phyloP scores from a whole-genome alignment of 2,888 invertebrate genomes.

The Trichopoda pennipes region DNA sequence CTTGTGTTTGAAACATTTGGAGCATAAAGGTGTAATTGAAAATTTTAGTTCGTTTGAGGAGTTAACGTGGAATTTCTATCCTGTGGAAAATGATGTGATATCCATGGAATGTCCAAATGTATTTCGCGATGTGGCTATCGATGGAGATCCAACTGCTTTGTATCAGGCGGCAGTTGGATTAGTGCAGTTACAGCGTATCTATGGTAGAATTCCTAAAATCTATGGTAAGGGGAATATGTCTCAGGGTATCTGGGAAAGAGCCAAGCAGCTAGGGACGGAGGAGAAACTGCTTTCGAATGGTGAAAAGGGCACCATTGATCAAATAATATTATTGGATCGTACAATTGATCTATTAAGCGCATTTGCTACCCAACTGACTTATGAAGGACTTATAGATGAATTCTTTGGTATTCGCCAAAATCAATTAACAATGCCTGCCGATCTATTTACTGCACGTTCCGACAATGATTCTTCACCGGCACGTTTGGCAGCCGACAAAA shows the following conservation, averaged over 20 bases:
- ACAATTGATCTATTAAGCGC: slow-evolving; percentile 95
- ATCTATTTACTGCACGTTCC: slow-evolving; percentile 89
- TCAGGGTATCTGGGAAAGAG: slow-evolving; percentile 93
- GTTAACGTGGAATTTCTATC: slow-evolving; percentile 93
- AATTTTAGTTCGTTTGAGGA: slow-evolving; percentile 90
- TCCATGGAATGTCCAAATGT: slow-evolving; percentile 93
- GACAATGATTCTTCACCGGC: slow-evolving; percentile 73
- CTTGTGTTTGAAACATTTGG: slow-evolving; percentile 92
- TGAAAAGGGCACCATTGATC: slow-evolving; percentile 88
- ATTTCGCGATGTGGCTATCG: slow-evolving; percentile 91
- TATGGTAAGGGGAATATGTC: slow-evolving; percentile 95
- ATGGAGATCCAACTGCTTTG: slow-evolving; percentile 93
- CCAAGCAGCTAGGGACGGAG: slow-evolving; percentile 88
- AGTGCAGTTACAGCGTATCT: slow-evolving; percentile 91
- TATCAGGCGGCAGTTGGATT: slow-evolving; percentile 94
- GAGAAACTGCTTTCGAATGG: slow-evolving; percentile 80
- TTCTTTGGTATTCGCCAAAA: slow-evolving; percentile 92
- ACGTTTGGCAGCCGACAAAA: slow-evolving; percentile 83
- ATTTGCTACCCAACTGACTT: slow-evolving; percentile 96
- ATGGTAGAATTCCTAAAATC: slow-evolving; percentile 93
- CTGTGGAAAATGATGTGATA: slow-evolving; percentile 94
- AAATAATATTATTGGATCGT: slow-evolving; percentile 93
- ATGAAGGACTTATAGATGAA: slow-evolving; percentile 98
- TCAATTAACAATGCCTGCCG: slow-evolving; percentile 91
- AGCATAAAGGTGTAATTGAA: slow-evolving; percentile 90